These are phyloP conservation scores for Rambutsinella grinnellia DNA, from an alignment of 2,888 invertebrate genomes.

Conservation along the genomic window DNA sequence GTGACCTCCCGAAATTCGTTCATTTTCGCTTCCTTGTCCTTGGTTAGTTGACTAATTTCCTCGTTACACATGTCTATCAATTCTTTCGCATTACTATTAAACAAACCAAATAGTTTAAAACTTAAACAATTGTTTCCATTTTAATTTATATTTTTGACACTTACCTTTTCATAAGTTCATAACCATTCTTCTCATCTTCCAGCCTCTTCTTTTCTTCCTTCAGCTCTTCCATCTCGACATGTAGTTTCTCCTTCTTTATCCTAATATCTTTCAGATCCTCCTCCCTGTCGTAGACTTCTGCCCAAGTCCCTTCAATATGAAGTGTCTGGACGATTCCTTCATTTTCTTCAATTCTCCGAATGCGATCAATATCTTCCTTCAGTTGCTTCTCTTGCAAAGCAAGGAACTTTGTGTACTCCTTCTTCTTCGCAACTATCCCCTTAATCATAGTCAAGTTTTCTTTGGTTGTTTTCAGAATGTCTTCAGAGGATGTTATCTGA, in stretches of 20 bases:
- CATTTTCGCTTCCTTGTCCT: constrained; percentile 64
- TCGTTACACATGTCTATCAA: neutral
- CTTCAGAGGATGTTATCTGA: constrained; percentile 7
- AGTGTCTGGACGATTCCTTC: constrained; percentile 71
- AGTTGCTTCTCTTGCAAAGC: constrained; percentile 69
- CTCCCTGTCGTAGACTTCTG: constrained; percentile 69
- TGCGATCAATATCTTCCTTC: constrained; percentile 73
- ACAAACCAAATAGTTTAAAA: too few species aligned
- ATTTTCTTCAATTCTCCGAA: constrained; percentile 73
- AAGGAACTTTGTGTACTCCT: constrained; percentile 10
- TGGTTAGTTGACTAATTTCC: constrained; percentile 24
- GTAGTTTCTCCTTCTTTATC: constrained; percentile 66
- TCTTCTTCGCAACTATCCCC: neutral
- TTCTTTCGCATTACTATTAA: neutral
- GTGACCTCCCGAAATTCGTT: constrained; percentile 67
- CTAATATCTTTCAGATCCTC: constrained; percentile 65
- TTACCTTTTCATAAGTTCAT: too few species aligned
- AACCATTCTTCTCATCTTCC: constrained; percentile 49
- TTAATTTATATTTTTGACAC: too few species aligned
- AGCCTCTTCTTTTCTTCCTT: constrained; percentile 29
- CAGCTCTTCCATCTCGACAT: constrained; percentile 71
- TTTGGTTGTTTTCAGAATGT: constrained; percentile 13
- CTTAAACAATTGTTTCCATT: too few species aligned
- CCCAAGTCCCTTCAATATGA: constrained; percentile 75
- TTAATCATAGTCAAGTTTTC: constrained; percentile 11